These are phyloP conservation scores for Hoplostethus mediterraneus DNA, from an alignment of 2,797 vertebrate genomes.

Conservation along the genomic window DNA sequence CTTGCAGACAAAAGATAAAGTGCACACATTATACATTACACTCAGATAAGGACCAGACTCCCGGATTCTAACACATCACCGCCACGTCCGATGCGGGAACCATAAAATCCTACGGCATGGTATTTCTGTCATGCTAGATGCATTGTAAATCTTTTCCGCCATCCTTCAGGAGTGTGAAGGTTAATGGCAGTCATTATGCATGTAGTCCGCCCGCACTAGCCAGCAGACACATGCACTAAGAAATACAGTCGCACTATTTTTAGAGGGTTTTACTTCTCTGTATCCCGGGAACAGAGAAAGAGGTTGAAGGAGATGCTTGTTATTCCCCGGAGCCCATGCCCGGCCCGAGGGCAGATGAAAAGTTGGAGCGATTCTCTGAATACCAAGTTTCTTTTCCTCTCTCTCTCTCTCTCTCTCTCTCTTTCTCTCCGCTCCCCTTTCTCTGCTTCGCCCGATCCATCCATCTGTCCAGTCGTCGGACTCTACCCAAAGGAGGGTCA, in stretches of 20 bases:
- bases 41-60: slow-evolving; percentile 24
- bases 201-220: slow-evolving; percentile 58
- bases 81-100: slow-evolving; percentile 8
- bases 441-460: slow-evolving; percentile 63
- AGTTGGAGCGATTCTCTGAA: slow-evolving; percentile 73
- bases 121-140: slow-evolving; percentile 43
- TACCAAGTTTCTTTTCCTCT: slow-evolving; percentile 65
- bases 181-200: slow-evolving; percentile 82
- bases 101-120: not conserved
- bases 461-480: slow-evolving; percentile 65
- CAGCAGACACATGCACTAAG: slow-evolving; percentile 52
- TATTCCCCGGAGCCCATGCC: slow-evolving; percentile 72
- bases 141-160: slow-evolving; percentile 49
- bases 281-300: slow-evolving; percentile 69
- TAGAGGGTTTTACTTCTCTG: slow-evolving; percentile 74
- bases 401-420: slow-evolving; percentile 10
- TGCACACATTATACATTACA: slow-evolving; percentile 27
- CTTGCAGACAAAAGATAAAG: slow-evolving; percentile 16
- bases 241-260: slow-evolving; percentile 77
- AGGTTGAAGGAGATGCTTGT: slow-evolving; percentile 75
- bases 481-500: slow-evolving; percentile 86
- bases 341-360: slow-evolving; percentile 74
- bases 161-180: slow-evolving; percentile 70
- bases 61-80: not conserved
- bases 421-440: slow-evolving; percentile 47